Conservation (phyloP, 2,113 vertebrate species). For the Chelonoidis abingdonii region DNA sequence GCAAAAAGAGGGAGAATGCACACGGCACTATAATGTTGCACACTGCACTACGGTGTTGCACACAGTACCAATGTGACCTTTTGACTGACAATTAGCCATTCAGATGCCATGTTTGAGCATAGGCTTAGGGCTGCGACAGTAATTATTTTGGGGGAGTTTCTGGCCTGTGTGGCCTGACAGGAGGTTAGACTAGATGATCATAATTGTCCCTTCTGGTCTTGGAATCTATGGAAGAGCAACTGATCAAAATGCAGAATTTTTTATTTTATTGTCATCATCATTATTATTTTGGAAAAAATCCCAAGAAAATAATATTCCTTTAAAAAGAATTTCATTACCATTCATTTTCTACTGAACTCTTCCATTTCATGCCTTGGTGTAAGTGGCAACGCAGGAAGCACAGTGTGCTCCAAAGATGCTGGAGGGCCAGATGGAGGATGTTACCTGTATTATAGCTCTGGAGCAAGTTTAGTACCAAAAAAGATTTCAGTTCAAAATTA, state of each 20-base stretch:
- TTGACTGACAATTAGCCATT: too few species aligned
- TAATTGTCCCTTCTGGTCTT: background rate
- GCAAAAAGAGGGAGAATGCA: too few species aligned
- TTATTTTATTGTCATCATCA: background rate
- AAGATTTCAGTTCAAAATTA: conserved; percentile 32
- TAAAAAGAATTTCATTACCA: background rate
- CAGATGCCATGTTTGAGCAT: too few species aligned
- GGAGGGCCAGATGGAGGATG: background rate
- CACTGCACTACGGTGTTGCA: too few species aligned
- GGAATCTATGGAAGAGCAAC: background rate
- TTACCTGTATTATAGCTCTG: accelerated
- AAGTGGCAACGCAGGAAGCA: background rate
- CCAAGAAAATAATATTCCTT: background rate
- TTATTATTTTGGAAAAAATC: too few species aligned
- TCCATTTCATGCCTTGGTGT: background rate
- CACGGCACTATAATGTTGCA: too few species aligned
- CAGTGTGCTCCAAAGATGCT: background rate
- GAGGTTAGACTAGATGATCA: background rate
- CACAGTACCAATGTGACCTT: too few species aligned
- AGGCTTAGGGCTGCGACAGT: too few species aligned
- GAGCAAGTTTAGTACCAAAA: background rate
- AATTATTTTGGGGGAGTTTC: background rate
- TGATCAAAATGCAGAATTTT: background rate
- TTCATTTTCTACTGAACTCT: background rate
- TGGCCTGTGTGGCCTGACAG: background rate